Conservation (phyloP, 2,888 invertebrate species). For the Cataglyphis cursor region DNA sequence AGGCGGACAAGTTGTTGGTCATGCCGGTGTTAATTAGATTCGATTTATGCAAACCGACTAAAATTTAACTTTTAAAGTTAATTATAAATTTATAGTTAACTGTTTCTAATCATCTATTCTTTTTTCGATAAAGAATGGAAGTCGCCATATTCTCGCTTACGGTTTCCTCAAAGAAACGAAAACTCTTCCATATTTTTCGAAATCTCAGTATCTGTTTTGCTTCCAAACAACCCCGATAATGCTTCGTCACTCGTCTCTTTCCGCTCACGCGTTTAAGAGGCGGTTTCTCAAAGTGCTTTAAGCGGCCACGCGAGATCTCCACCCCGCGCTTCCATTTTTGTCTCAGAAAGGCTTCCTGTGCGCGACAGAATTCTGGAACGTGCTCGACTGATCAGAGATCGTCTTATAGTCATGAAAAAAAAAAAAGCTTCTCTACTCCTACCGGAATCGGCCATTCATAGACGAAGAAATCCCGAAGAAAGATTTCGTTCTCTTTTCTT, state of each 20-base stretch:
- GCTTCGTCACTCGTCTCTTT: constrained; percentile 38
- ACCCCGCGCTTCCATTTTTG: constrained; percentile 63
- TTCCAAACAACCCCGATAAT: constrained; percentile 70
- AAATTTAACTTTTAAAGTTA: not conserved
- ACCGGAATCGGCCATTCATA: constrained; percentile 50
- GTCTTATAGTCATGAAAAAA: constrained; percentile 74
- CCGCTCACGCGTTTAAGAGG: constrained; percentile 12
- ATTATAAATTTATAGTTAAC: not conserved
- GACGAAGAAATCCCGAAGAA: constrained; percentile 60
- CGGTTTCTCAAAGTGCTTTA: constrained; percentile 44
- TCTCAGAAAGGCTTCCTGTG: constrained; percentile 60
- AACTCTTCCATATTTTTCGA: constrained; percentile 27
- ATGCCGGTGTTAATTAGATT: constrained; percentile 74
- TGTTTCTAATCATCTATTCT: not conserved
- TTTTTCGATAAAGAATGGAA: not conserved
- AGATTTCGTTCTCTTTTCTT: constrained; percentile 63
- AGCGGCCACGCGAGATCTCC: constrained; percentile 33
- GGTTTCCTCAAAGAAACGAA: constrained; percentile 30
- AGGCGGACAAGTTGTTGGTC: constrained; percentile 76
- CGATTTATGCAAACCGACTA: constrained; percentile 24
- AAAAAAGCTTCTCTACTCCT: constrained; percentile 40
- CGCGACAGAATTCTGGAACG: constrained; percentile 65
- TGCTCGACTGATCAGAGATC: constrained; percentile 73
- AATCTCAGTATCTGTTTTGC: constrained; percentile 65
- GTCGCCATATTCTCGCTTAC: not conserved